Evolutionary conservation across 1,140 invertebrate genomes (phyloP).

Genomic region (Nymphalis io): DNA sequence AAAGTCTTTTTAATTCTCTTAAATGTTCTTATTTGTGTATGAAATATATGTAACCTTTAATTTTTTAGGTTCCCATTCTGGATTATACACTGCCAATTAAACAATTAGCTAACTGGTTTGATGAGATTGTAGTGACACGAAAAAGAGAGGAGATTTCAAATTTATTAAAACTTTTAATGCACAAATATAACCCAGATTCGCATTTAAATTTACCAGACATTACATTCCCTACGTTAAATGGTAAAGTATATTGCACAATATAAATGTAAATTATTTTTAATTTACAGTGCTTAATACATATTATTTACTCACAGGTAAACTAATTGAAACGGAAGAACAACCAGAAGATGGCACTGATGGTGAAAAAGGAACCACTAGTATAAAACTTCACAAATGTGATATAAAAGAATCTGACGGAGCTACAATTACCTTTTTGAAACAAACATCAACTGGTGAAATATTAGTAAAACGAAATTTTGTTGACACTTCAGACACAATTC

Average conservation of each 20-base stretch:
- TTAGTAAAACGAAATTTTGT: constrained; percentile 66
- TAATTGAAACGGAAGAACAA: constrained; percentile 74
- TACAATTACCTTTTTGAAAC: constrained; percentile 68
- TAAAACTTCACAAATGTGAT: constrained; percentile 54
- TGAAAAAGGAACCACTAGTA: constrained; percentile 66
- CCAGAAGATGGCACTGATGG: constrained; percentile 64
- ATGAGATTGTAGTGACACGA: constrained; percentile 87
- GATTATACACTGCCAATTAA: constrained; percentile 89
- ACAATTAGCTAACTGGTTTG: constrained; percentile 89
- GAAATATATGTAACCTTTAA: no score
- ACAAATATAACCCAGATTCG: constrained; percentile 82
- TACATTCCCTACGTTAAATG: constrained; percentile 84
- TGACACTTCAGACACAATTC: constrained; percentile 68
- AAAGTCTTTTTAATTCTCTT: constrained; percentile 27
- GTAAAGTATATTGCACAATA: constrained; percentile 55
- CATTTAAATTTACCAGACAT: constrained; percentile 83
- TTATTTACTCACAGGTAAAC: constrained; percentile 66
- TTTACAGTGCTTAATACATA: neutral
- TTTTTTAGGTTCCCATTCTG: constrained; percentile 85
- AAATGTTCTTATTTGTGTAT: constrained; percentile 5
- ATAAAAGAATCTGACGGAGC: constrained; percentile 57
- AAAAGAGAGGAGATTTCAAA: constrained; percentile 91
- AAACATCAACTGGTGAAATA: constrained; percentile 70
- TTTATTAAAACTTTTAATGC: constrained; percentile 86
- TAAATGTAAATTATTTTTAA: neutral